These are phyloP conservation scores for Donacobius atricapilla DNA, from an alignment of 2,113 vertebrate species.

Conservation along the genomic window DNA sequence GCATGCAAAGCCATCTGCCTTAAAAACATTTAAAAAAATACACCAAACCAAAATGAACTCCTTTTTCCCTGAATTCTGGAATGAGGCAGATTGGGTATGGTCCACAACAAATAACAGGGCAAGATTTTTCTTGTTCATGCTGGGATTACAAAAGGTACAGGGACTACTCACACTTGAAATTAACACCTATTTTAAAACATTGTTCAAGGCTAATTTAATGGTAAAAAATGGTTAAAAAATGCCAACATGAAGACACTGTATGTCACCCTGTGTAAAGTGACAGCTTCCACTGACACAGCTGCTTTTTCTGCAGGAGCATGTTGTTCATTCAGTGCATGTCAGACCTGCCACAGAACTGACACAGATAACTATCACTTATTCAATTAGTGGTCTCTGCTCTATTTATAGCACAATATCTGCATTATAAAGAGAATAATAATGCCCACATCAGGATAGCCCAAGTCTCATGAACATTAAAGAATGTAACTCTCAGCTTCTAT, in stretches of 20 bases:
- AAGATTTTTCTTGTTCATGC: not conserved
- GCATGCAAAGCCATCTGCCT: accelerated
- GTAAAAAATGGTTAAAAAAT: accelerated
- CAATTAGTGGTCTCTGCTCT: not conserved
- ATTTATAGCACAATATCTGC: not conserved
- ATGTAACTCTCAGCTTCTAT: not conserved
- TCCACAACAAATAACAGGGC: not conserved
- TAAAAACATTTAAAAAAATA: not conserved
- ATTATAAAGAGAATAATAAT: not conserved
- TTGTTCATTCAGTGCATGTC: not conserved
- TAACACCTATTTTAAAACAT: not conserved
- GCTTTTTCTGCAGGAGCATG: not conserved
- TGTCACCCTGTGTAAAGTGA: not conserved
- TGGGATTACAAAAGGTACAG: not conserved
- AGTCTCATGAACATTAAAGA: not conserved
- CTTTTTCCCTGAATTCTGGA: not conserved
- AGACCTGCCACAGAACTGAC: not conserved
- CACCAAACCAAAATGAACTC: not conserved
- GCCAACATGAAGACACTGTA: not conserved
- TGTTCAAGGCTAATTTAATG: not conserved
- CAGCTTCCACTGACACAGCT: not conserved
- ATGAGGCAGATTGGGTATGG: not conserved
- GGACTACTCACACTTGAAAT: not conserved
- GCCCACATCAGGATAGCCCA: not conserved
- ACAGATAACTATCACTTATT: not conserved